These are phyloP conservation scores for Apodemus speciosus DNA, from an alignment of 2,113 vertebrate species.

Conservation along the genomic window DNA sequence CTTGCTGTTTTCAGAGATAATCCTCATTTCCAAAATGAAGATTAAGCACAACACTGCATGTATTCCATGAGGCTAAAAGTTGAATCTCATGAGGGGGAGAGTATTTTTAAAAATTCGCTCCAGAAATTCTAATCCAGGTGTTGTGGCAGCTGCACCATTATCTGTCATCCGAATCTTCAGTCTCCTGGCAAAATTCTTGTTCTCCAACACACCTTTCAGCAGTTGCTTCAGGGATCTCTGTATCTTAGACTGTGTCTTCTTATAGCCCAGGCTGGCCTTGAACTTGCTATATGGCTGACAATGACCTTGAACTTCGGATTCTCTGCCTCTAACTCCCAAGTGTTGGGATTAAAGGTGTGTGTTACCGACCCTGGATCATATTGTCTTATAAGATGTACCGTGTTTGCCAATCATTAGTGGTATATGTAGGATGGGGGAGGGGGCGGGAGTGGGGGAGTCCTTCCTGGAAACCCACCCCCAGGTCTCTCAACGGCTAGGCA, in stretches of 20 bases:
- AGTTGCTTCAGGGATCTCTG: not conserved
- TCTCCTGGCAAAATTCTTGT: not conserved
- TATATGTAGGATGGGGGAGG: not conserved
- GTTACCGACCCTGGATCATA: not conserved
- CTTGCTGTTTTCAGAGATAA: constrained; percentile 8
- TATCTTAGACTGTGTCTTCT: not conserved
- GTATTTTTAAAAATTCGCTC: not conserved
- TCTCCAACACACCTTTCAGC: not conserved
- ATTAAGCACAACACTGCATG: not conserved
- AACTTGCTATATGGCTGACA: not conserved
- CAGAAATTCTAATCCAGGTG: constrained; percentile 3
- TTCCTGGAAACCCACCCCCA: not conserved
- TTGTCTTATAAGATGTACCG: not conserved
- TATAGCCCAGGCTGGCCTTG: not conserved
- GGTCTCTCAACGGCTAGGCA: not conserved
- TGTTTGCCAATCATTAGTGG: not conserved
- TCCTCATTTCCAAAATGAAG: not conserved
- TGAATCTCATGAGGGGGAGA: not conserved
- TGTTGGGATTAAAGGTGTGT: not conserved
- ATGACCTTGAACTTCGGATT: not conserved
- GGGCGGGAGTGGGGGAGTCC: not conserved
- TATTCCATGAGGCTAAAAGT: not conserved
- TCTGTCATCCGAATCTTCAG: not conserved
- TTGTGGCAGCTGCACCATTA: not conserved
- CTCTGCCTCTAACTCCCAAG: not conserved